Evolutionary conservation across 2,113 vertebrate species (phyloP), one percentile per base, ranked within the genome.

Genomic region (Serilophus lunatus): DNA sequence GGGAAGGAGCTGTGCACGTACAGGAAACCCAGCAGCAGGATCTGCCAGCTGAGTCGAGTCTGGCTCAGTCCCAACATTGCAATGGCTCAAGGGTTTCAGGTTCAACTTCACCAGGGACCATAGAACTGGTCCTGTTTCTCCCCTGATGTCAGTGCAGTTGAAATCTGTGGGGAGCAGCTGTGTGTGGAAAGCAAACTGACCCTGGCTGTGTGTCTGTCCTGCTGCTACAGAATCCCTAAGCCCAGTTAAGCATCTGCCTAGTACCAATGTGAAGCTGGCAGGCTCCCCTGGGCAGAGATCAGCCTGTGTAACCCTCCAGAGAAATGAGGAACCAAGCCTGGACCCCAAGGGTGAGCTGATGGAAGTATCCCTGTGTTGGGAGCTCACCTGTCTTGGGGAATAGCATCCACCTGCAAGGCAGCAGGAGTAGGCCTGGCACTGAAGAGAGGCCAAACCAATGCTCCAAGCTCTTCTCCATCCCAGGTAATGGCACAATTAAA

Each of bases 11-110:
- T 44, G 75, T 69, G 93, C 75, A 40, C 49, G 38, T 93, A 92
- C 92, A 95, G 96, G 93, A 97, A 96, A 36, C 51, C 50, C 85
- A 90, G 92, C 1, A 81, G 94, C 90, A 86, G 94, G 93, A 94
- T 77, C 94, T 94, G 79, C 82, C n/a, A 13, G 47, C 95, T 38
- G 60, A 45, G 50, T 2, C 2, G 18, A 33, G 50, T 3, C 87
- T 93, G 93, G 92, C 93, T 90, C 72, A 2, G 71, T 31, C 82
- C 94, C 93, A 94, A 44, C 59, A 1, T 10, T 51, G 79, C 54
- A 28, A 6, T 1, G 42, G 92, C 87, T 92, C 77, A 24, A 6
- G 74, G 89, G 61, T 54, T 38, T 40, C 78, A 45, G 79, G 76
- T 92, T 94, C 31, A 54, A 35, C 63, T 91, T 66, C 42, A n/a